Evolutionary conservation across 2,797 vertebrate genomes (phyloP).

Genomic region (Oryzias sinensis): DNA sequence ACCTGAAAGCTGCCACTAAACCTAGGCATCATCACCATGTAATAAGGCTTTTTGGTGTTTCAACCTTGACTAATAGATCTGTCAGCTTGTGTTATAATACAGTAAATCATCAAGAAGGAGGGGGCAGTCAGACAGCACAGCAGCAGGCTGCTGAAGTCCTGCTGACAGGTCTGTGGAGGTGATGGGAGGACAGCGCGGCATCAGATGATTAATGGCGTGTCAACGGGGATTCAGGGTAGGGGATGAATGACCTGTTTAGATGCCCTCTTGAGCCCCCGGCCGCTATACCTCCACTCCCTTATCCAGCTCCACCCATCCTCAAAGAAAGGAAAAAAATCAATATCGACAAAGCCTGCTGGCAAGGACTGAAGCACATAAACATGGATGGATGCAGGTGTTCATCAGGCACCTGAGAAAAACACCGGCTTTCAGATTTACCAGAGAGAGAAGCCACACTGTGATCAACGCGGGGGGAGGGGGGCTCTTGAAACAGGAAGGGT

Average conservation of each 20-base stretch:
- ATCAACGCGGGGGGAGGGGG: slow-evolving; percentile 9
- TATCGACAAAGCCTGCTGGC: slow-evolving; percentile 34
- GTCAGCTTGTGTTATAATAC: slow-evolving; percentile 55
- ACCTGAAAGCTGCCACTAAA: slow-evolving; percentile 17
- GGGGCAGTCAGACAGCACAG: slow-evolving; percentile 27
- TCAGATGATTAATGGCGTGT: slow-evolving; percentile 59
- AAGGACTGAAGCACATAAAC: slow-evolving; percentile 20
- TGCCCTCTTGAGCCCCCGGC: slow-evolving; percentile 23
- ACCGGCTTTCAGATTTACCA: slow-evolving; percentile 1
- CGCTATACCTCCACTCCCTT: not conserved
- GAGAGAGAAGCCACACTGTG: not conserved
- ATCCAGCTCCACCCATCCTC: not conserved
- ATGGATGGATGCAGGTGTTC: slow-evolving; percentile 9
- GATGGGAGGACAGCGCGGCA: slow-evolving; percentile 19
- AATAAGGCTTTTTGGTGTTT: slow-evolving; percentile 48
- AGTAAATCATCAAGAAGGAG: slow-evolving; percentile 48
- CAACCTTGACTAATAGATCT: slow-evolving; percentile 57
- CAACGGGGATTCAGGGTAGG: slow-evolving; percentile 26
- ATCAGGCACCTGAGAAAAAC: not conserved
- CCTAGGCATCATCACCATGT: slow-evolving; percentile 32
- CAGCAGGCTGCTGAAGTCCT: slow-evolving; percentile 30
- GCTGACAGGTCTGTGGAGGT: slow-evolving; percentile 48
- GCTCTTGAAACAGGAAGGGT: slow-evolving; percentile 12
- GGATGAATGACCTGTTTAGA: slow-evolving; percentile 64
- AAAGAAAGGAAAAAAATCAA: slow-evolving; percentile 34